Percentiles rank a stretch among this genome's conserved stretches.
These are phyloP conservation scores for Euwallacea fornicatus DNA, from an alignment of 1,140 invertebrate species.

Conservation along the genomic window DNA sequence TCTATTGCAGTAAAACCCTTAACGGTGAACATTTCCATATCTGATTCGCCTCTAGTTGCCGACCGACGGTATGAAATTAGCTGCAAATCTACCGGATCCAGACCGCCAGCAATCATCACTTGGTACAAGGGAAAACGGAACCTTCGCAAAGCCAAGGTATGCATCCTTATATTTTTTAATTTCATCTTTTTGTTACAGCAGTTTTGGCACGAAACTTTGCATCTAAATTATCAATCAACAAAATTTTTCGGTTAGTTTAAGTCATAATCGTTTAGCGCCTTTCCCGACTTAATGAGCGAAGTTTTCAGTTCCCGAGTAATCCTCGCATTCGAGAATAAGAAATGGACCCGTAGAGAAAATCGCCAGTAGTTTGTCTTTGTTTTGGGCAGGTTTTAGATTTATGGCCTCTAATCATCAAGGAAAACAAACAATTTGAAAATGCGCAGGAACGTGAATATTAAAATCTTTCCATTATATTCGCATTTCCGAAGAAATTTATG, in stretches of 20 bases:
- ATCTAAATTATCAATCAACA: neutral
- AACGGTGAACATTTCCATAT: constrained; percentile 71
- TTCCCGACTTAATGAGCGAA: constrained; percentile 19
- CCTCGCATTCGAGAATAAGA: constrained; percentile 25
- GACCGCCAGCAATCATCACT: constrained; percentile 81
- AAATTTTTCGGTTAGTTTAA: neutral
- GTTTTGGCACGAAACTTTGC: neutral
- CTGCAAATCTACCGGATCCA: constrained; percentile 80
- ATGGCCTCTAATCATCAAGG: too few species aligned
- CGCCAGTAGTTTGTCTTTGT: constrained; percentile 35
- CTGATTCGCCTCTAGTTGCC: constrained; percentile 65
- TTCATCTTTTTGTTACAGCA: too few species aligned
- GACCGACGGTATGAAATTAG: constrained; percentile 76
- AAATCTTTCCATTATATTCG: too few species aligned
- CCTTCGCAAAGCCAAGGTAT: constrained; percentile 72
- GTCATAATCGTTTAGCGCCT: neutral
- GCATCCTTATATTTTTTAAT: neutral
- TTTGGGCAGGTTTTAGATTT: constrained; percentile 29
- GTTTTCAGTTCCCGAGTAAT: constrained; percentile 29
- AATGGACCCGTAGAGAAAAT: neutral
- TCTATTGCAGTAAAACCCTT: constrained; percentile 74
- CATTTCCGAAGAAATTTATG: neutral
- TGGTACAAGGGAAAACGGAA: constrained; percentile 85
- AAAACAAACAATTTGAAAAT: constrained; percentile 25
- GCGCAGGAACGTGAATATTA: neutral